A percentile compares a stretch with the other conserved stretches of the same genome.
phyloP scores from a whole-genome alignment of 2,888 invertebrate species.

The Parelbella ahira region DNA sequence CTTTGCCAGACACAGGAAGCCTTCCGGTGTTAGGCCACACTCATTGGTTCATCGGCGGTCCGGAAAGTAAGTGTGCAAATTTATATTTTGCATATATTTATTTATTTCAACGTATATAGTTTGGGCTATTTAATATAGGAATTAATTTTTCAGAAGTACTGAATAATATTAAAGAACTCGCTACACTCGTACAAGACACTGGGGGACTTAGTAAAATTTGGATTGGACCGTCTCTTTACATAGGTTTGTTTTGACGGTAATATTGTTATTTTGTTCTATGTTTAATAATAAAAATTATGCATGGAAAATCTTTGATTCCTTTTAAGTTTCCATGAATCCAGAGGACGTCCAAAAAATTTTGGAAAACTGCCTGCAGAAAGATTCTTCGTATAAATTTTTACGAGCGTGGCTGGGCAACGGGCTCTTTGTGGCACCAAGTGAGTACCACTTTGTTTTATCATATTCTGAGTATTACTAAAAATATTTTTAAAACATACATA shows the following conservation, averaged over 20 bases:
- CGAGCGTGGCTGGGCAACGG: slow-evolving; percentile 61
- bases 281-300: not conserved
- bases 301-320: slow-evolving; percentile 25
- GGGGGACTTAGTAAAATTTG: slow-evolving; percentile 48
- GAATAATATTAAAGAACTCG: slow-evolving; percentile 43
- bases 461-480: too few species aligned
- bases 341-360: slow-evolving; percentile 58
- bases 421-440: slow-evolving; percentile 62
- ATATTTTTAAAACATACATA: too few species aligned
- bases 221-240: slow-evolving; percentile 58
- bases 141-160: slow-evolving; percentile 46
- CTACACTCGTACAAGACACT: slow-evolving; percentile 35
- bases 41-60: slow-evolving; percentile 62
- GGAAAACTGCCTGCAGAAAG: slow-evolving; percentile 61
- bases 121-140: too few species aligned
- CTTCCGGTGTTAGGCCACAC: slow-evolving; percentile 58
- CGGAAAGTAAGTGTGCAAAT: slow-evolving; percentile 62
- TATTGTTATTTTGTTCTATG: not conserved
- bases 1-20: slow-evolving; percentile 42
- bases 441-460: slow-evolving; percentile 1
- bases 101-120: too few species aligned
- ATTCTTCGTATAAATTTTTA: slow-evolving; percentile 56
- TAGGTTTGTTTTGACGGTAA: slow-evolving; percentile 39
- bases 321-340: slow-evolving; percentile 52
- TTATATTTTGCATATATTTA: too few species aligned